Base-by-base conservation (phyloP, 2,888 invertebrate genomes). In the Neelides folsomi region DNA sequence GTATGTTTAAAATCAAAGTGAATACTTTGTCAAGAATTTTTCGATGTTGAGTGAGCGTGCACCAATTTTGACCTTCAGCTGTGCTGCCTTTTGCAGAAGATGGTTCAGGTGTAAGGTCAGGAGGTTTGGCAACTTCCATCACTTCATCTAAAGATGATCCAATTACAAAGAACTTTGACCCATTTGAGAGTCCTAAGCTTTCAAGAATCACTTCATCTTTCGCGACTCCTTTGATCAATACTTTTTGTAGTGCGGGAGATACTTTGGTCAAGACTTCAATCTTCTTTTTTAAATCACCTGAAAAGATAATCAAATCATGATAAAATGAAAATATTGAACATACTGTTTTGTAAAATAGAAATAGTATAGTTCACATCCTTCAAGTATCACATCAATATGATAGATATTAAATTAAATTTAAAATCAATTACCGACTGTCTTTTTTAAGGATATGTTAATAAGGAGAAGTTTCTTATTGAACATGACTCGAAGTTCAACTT, bases 81-180 rank as follows among this genome's bases (percentile, higher is more conserved):
- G 36, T 15, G 53, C 70, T 62, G 13, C 59, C 67, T 46, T 67
- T 68, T 53, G 68, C 69, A 46, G 68, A 63, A n/a, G 52, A 46
- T 10, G 44, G 52, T 27, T 47, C 53, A 20, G 48, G 65, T 68
- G 77, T 79, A 74, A 81, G 80, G 67, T 76, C 75, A 65, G 79
- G 79, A 60, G 83, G 82, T 66, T 82, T 79, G 55, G 83, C 83
- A 50, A 89, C 82, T 62, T 85, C 81, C 66, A 89, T 72, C 51
- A 90, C 83, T 68, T 90, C 89, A 70, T 82, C 83, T 71, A 89
- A 76, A 66, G 86, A 88, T 37, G 88, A 88, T 49, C 90, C 90
- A 54, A 92, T 85, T 60, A 90, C 80, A 87, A 90, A 86, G 48
- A 90, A 80, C 76, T 90, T 90, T 58, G 84, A 81, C 64, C 84